Evolutionary conservation across 2,888 invertebrate genomes (phyloP), one percentile per base, ranked within the genome.

Genomic region (Lochmaea crataegi): DNA sequence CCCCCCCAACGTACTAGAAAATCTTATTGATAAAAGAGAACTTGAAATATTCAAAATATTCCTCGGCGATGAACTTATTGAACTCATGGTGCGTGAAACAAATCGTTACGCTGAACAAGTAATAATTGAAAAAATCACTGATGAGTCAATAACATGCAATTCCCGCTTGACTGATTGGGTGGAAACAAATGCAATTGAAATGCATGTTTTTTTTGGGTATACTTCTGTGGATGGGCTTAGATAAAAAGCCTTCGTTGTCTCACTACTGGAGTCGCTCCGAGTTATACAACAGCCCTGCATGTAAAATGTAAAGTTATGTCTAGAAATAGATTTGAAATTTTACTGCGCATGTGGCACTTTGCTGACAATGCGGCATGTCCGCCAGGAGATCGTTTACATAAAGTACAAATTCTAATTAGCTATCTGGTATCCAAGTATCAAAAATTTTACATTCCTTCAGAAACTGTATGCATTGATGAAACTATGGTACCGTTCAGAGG

Each of bases 401-500:
- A 73, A 57, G 42, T 73, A 12, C 48, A 57, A 56, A 11, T 56
- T 12, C 41, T 68, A 38, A 16, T 68, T 12, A 56, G 38, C 64
- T n/a, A 6, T 26, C 22, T 68, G n/a, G 38, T 22, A 14, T 3
- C 16, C 1, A 72, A 68, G 38, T 72, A 41, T 14, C 16, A 72
- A 68, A 41, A 68, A 48, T 26, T 42, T 12, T 4, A 41, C 12
- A 22, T 41, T 41, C 41, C 41, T 10, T 12, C 45, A 12, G 53
- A 53, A 53, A n/a, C n/a, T 14, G 53, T 16, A n/a, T 53, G 16
- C 16, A 53, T 26, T 41, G 74, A 68, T 72, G 76, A 71, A 71
- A 72, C 22, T 10, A 51, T 76, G 16, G 70, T 78, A 5, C 71
- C 73, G 11, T 76, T 78, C 38, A 12, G 69, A 51, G 76, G 75